Base-by-base conservation (phyloP, 2,113 vertebrate genomes). In the Setophaga kirtlandii region DNA sequence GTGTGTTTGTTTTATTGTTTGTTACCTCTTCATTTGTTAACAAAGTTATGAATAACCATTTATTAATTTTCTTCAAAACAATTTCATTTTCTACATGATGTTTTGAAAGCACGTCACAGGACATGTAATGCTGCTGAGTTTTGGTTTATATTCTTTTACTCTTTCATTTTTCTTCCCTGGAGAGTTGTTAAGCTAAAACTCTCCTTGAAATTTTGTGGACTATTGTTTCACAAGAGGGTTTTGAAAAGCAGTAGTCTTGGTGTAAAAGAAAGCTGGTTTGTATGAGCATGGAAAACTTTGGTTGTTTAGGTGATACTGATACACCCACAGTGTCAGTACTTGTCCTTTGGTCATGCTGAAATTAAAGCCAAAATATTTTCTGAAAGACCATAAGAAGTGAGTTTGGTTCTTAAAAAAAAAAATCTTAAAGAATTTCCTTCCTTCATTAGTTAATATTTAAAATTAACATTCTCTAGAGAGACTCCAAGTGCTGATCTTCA, bases 41-140 rank as follows among this genome's bases (percentile, higher is more conserved):
- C 25, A 42, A 60, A 27, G 7, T 63, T 63, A 39, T 0, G 1
- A 28, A 44, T 44, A 76, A 10, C 11, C 2, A 0, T 46, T 60
- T 47, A 5, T 24, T 33, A 11, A 7, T 69, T 41, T 41, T 0
- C 15, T 91, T 81, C 42, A 75, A 81, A 89, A 14, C 3, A 1
- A 11, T 73, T 76, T 30, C 3, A 27, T 84, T 59, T 78, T 74
- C 15, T 59, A 2, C 0, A 0, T 39, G 6, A 24, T 42, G 6
- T 78, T 87, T 78, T 50, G 42, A 39, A 78, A 65, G 21, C 2
- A 0, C 3, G 1, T 64, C 19, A 73, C 18, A 39, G 44, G 69
- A 27, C 0, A 1, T 16, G 27, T 62, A 44, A 37, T 73, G 37
- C 46, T 86, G 4, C 55, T 53, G 68, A 49, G 15, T 55, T 87